Conservation (phyloP, 1,140 invertebrate genomes). For the Drosophila carrolli region DNA sequence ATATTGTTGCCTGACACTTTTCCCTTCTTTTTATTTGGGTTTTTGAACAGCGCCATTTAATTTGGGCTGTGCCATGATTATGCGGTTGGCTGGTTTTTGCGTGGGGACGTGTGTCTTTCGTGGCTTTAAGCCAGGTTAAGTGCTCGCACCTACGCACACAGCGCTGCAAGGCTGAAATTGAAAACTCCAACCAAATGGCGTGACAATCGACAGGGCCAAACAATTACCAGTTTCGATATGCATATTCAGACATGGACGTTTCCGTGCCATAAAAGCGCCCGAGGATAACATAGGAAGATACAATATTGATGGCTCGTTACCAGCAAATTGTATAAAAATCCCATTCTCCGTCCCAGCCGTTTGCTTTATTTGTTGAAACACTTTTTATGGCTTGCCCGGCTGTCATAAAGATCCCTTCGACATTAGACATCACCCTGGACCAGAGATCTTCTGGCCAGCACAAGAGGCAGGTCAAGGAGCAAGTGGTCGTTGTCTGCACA, state of each 20-base stretch:
- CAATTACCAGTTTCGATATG: slow-evolving; percentile 62
- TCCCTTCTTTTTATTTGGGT: slow-evolving; percentile 5
- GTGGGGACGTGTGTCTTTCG: slow-evolving; percentile 5
- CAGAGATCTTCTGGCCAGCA: slow-evolving; percentile 3
- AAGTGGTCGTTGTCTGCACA: slow-evolving; percentile 12
- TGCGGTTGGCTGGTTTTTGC: slow-evolving; percentile 42
- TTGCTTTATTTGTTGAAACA: slow-evolving; percentile 59
- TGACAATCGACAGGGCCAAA: slow-evolving; percentile 50
- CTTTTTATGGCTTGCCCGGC: slow-evolving; percentile 43
- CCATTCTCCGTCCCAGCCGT: slow-evolving; percentile 8
- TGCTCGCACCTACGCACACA: slow-evolving; percentile 55
- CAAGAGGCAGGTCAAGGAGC: too few species aligned
- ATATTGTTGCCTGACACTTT: slow-evolving; percentile 30
- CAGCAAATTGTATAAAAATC: slow-evolving; percentile 64
- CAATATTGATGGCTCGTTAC: slow-evolving; percentile 63
- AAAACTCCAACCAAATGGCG: slow-evolving; percentile 47
- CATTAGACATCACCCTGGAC: slow-evolving; percentile 35
- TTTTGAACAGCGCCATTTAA: slow-evolving; percentile 28
- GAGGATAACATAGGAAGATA: slow-evolving; percentile 47
- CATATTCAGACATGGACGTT: slow-evolving; percentile 54
- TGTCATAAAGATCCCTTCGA: slow-evolving; percentile 50
- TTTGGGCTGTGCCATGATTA: slow-evolving; percentile 52
- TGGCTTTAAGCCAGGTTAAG: slow-evolving; percentile 49
- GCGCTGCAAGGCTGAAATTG: slow-evolving; percentile 40
- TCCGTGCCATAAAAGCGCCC: slow-evolving; percentile 55